Conservation (phyloP, 2,888 invertebrate species). For the Polyommatus icarus region DNA sequence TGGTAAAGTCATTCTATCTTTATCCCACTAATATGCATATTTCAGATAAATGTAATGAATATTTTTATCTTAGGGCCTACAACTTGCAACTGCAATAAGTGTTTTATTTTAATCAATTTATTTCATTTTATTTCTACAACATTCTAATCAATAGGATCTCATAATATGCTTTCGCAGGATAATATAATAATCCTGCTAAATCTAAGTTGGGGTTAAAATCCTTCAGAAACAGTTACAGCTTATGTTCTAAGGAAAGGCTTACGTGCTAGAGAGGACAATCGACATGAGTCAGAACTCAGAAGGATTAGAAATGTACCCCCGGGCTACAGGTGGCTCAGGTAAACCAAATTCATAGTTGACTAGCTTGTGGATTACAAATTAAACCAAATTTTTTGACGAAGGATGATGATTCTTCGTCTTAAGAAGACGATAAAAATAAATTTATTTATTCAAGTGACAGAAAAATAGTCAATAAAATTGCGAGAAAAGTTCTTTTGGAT, state of each 20-base stretch:
- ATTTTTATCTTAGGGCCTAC: too few species aligned
- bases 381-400: background rate
- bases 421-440: background rate
- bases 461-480: too few species aligned
- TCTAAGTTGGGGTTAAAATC: background rate
- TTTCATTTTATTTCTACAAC: too few species aligned
- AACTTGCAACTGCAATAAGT: too few species aligned
- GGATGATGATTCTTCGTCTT: background rate
- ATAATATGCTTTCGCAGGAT: background rate
- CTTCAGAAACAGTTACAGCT: background rate
- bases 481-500: background rate
- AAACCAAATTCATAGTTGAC: background rate
- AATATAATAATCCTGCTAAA: background rate
- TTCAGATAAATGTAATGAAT: too few species aligned
- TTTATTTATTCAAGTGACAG: background rate
- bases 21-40: too few species aligned
- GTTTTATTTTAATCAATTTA: too few species aligned
- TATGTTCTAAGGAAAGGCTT: constrained; percentile 1
- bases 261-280: background rate
- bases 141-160: too few species aligned
- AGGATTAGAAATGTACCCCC: background rate
- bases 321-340: constrained; percentile 18
- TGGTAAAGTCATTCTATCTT: too few species aligned
- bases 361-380: background rate
- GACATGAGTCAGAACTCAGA: background rate